phyloP scores from a whole-genome alignment of 2,888 invertebrate species.

The Parnassius orleans region DNA sequence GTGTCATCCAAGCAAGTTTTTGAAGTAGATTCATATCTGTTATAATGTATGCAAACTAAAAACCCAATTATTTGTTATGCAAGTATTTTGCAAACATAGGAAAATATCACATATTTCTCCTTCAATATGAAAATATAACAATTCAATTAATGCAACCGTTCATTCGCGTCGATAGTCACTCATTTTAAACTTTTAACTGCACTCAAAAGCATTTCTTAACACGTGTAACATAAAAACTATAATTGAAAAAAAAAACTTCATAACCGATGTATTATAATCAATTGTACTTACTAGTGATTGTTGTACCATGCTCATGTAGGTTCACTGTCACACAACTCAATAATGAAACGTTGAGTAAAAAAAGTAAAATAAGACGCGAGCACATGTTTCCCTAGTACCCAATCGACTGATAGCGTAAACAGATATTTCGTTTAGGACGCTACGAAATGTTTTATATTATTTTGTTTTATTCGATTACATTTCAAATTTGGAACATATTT shows the following conservation, averaged over 20 bases:
- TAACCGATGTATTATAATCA: conserved; percentile 7
- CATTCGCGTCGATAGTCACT: conserved; percentile 8
- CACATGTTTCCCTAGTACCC: conserved; percentile 25
- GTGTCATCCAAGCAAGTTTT: no score
- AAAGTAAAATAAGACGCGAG: conserved; percentile 24
- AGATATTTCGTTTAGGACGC: conserved; percentile 21
- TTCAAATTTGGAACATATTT: conserved; percentile 5
- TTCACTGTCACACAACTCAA: conserved; percentile 28
- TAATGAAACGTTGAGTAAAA: conserved; percentile 9
- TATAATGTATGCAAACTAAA: no score
- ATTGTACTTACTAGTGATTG: conserved; percentile 20
- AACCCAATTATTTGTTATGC: no score
- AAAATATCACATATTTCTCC: no score
- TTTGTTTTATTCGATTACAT: conserved; percentile 17
- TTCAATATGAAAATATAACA: background rate
- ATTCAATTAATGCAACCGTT: conserved; percentile 14
- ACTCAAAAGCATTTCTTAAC: conserved; percentile 4
- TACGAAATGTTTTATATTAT: conserved; percentile 6
- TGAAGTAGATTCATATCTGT: no score
- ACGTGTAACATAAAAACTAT: conserved; percentile 2
- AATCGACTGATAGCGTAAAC: conserved; percentile 30
- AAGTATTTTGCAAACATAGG: no score
- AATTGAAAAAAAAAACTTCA: background rate
- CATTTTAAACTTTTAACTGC: background rate
- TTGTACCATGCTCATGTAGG: background rate